phyloP scores from a whole-genome alignment of 2,113 vertebrate genomes.

The Marmota flaviventris region DNA sequence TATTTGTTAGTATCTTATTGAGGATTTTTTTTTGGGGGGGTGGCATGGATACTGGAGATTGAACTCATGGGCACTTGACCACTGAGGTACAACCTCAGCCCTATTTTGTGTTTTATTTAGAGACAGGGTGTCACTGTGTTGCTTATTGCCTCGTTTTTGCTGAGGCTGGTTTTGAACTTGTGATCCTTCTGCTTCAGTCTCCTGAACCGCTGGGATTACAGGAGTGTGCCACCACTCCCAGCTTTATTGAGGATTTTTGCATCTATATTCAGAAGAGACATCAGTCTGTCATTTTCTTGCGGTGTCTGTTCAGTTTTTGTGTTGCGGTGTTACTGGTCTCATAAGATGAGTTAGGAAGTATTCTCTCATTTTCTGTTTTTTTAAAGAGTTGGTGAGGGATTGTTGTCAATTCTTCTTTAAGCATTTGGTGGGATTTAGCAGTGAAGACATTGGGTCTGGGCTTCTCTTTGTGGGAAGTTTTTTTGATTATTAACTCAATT shows the following conservation, averaged over 20 bases:
- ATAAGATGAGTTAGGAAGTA: neutral
- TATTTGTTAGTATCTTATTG: neutral
- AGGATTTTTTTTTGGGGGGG: neutral
- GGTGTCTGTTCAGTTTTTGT: neutral
- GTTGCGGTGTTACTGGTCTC: neutral
- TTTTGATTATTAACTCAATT: neutral
- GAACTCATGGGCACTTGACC: too few species aligned
- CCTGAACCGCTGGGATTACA: too few species aligned
- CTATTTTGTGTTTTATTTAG: too few species aligned
- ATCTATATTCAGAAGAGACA: neutral
- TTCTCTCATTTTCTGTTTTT: neutral
- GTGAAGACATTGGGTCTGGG: neutral
- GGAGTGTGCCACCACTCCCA: too few species aligned
- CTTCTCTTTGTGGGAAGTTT: neutral
- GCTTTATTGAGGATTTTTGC: neutral
- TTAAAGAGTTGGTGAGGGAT: neutral
- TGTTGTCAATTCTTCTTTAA: slow-evolving; percentile 19
- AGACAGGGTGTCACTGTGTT: too few species aligned
- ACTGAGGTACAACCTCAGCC: too few species aligned
- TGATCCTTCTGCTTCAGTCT: too few species aligned
- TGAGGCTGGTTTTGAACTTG: too few species aligned
- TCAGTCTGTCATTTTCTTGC: neutral
- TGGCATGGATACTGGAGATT: too few species aligned
- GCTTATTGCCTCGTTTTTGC: too few species aligned
- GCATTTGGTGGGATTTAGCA: neutral